Evolutionary conservation across 2,113 vertebrate genomes (phyloP).

Genomic region (Saguinus midas): DNA sequence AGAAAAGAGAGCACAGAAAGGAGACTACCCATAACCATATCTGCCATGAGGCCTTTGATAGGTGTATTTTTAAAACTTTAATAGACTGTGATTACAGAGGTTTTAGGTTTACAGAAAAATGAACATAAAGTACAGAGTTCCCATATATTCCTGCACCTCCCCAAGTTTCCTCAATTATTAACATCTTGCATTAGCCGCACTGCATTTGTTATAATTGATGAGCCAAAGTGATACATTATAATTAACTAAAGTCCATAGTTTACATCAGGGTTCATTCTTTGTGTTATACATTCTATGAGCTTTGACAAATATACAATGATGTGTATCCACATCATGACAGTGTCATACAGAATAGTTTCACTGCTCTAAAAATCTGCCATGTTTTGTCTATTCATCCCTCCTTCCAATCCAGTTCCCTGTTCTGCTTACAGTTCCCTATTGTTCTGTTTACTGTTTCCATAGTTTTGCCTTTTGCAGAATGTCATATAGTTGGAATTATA

Average conservation of each 20-base stretch:
- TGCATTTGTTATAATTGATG: not conserved
- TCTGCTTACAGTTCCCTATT: too few species aligned
- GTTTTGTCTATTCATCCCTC: not conserved
- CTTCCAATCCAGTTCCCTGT: not conserved
- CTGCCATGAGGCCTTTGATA: not conserved
- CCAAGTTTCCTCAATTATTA: not conserved
- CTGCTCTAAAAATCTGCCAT: not conserved
- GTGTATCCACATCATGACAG: not conserved
- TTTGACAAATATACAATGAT: not conserved
- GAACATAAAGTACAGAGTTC: not conserved
- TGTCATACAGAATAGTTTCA: not conserved
- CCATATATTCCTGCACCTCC: not conserved
- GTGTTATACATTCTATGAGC: not conserved
- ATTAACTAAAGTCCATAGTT: not conserved
- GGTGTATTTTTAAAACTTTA: not conserved
- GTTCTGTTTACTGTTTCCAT: not conserved
- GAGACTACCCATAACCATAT: not conserved
- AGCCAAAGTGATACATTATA: not conserved
- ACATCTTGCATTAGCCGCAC: not conserved
- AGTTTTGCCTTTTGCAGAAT: not conserved
- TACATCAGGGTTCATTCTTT: not conserved
- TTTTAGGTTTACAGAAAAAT: not conserved
- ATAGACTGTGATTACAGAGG: not conserved
- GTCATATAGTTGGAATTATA: not conserved
- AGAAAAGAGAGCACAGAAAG: not conserved